Evolutionary conservation across 2,797 vertebrate species (phyloP), one percentile per base, ranked within the genome.

Genomic region (Bradypodion pumilum): DNA sequence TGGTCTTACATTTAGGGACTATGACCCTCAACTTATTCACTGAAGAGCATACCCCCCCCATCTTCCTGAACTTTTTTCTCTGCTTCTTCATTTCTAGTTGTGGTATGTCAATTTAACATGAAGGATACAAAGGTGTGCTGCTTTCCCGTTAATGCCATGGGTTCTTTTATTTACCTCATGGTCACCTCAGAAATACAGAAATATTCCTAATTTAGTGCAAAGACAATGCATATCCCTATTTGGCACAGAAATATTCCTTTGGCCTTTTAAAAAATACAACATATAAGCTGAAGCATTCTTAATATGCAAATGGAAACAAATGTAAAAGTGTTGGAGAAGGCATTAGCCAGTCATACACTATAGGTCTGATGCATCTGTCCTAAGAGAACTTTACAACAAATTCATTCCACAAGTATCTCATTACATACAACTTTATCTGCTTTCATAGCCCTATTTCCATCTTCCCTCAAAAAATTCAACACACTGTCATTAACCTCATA

Each of bases 311-410:
- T 56, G 35, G 32, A 69, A 8, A 21, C 32, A 29, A 29, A 37
- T 60, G 8, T 23, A 21, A 56, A 74, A 82, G 65, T 37, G 42
- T 2, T 65, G 10, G 13, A 44, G 42, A 73, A 73, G 60, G 10
- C 25, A 27, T 44, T 9, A 75, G 23, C 89, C 91, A 82, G 37
- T 79, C 92, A 94, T 81, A 87, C 86, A 87, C 88, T 84, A 94
- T 90, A 95, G 32, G 21, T 94, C 94, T 92, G 95, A 95, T 89
- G 90, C 90, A 85, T 87, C 93, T 94, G 93, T 94, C 95, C 82
- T 5, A 88, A 93, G 90, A 65, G 90, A 93, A 95, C 4, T 62
- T 9, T 46, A 44, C n/a, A 49, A 42, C 66, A 46, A 60, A 77
- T 77, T 77, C 35, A 77, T 63, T 81, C 44, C 76, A 75, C 32